Evolutionary conservation across 2,113 vertebrate genomes (phyloP).

Genomic region (Callorhinus ursinus): DNA sequence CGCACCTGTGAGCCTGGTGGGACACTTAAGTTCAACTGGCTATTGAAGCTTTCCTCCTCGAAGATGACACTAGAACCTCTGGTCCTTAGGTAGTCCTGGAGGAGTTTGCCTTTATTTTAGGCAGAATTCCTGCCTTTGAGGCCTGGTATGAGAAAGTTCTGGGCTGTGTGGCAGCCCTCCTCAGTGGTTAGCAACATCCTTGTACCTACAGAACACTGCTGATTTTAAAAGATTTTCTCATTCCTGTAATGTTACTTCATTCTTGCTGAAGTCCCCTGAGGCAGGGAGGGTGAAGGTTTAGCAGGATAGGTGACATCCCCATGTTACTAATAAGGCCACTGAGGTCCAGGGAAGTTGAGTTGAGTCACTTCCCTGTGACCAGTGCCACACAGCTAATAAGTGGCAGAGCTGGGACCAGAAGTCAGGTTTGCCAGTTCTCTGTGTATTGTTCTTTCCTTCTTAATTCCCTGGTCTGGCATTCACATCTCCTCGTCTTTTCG

Average conservation of each 20-base stretch:
- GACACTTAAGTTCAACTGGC: neutral
- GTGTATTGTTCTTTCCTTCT: neutral
- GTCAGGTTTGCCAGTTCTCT: neutral
- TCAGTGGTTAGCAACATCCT: neutral
- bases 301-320: neutral
- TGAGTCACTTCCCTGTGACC: neutral
- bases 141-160: neutral
- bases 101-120: neutral
- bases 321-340: constrained; percentile 47
- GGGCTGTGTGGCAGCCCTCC: neutral
- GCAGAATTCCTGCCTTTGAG: neutral
- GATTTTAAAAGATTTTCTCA: neutral
- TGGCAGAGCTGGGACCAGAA: neutral
- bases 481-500: neutral
- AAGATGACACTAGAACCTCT: neutral
- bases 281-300: neutral
- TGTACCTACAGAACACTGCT: neutral
- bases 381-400: neutral
- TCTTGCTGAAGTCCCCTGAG: neutral
- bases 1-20: neutral
- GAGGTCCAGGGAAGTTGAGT: constrained; percentile 35
- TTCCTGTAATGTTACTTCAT: neutral
- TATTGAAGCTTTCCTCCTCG: neutral
- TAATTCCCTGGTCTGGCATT: neutral
- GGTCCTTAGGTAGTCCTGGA: neutral